Conservation (phyloP, 1,140 invertebrate genomes). For the Ladona fulva region DNA sequence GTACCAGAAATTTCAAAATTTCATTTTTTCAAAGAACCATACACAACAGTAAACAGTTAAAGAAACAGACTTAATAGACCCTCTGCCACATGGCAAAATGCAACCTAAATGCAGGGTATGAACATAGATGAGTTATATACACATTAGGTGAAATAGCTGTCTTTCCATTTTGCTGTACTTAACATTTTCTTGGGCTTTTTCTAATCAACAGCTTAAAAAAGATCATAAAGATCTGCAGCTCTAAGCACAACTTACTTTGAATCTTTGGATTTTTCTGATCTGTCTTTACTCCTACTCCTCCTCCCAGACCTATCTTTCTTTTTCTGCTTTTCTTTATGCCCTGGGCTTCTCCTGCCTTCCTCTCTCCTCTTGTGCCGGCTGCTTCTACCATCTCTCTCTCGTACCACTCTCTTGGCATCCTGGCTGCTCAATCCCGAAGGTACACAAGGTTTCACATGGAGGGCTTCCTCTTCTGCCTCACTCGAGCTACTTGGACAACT, state of each 20-base stretch:
- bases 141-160: too few species aligned
- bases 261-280: not conserved
- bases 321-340: not conserved
- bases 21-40: too few species aligned
- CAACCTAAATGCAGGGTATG: too few species aligned
- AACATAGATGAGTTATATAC: too few species aligned
- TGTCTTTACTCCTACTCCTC: not conserved
- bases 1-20: too few species aligned
- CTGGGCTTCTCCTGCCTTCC: not conserved
- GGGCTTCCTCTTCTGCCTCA: not conserved
- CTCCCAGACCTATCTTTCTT: not conserved
- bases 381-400: not conserved
- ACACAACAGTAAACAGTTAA: too few species aligned
- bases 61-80: too few species aligned
- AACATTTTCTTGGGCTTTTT: too few species aligned
- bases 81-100: too few species aligned
- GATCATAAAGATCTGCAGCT: too few species aligned
- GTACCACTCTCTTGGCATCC: not conserved
- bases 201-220: too few species aligned
- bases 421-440: not conserved
- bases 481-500: not conserved
- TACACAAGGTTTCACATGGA: not conserved
- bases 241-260: conserved; percentile 1
- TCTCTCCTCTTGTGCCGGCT: not conserved
- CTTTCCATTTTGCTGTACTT: too few species aligned